Evolutionary conservation across 2,888 invertebrate genomes (phyloP).

Genomic region (Aphodius sticticus): DNA sequence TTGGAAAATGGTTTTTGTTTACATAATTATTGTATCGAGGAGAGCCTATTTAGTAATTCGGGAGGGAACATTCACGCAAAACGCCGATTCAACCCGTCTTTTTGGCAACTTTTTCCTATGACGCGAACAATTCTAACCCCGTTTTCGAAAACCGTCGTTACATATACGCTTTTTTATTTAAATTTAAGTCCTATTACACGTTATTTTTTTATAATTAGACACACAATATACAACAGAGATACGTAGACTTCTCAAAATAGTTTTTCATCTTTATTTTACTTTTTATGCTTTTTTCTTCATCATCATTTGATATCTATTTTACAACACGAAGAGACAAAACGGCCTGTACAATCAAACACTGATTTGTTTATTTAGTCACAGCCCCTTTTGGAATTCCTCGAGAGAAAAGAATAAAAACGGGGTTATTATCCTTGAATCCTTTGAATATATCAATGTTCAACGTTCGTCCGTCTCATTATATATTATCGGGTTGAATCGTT

Average conservation of each 20-base stretch:
- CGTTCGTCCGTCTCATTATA: conserved; percentile 14
- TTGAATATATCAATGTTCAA: conserved; percentile 37
- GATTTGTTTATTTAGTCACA: conserved; percentile 75
- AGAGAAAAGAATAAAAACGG: conserved; percentile 45
- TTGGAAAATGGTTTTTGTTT: conserved; percentile 26
- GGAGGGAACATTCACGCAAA: conserved; percentile 17
- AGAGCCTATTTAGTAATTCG: conserved; percentile 26
- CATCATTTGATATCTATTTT: conserved; percentile 47
- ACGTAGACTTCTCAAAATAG: conserved; percentile 58
- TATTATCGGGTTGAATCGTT: not conserved
- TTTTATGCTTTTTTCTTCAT: not conserved
- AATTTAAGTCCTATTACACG: conserved; percentile 35
- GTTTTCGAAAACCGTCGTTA: not conserved
- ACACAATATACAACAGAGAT: conserved; percentile 54
- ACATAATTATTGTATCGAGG: conserved; percentile 27
- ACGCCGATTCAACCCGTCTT: not conserved
- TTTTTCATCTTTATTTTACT: conserved; percentile 28
- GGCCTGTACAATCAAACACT: conserved; percentile 76
- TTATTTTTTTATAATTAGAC: conserved; percentile 40
- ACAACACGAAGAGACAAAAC: conserved; percentile 67
- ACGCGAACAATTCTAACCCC: conserved; percentile 41
- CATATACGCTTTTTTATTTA: conserved; percentile 35
- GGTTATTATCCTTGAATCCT: not conserved
- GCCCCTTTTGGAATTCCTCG: conserved; percentile 82
- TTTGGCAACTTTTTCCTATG: conserved; percentile 43